Evolutionary conservation across 2,888 invertebrate species (phyloP), one percentile per base, ranked within the genome.

Genomic region (Cheilosia pagana): DNA sequence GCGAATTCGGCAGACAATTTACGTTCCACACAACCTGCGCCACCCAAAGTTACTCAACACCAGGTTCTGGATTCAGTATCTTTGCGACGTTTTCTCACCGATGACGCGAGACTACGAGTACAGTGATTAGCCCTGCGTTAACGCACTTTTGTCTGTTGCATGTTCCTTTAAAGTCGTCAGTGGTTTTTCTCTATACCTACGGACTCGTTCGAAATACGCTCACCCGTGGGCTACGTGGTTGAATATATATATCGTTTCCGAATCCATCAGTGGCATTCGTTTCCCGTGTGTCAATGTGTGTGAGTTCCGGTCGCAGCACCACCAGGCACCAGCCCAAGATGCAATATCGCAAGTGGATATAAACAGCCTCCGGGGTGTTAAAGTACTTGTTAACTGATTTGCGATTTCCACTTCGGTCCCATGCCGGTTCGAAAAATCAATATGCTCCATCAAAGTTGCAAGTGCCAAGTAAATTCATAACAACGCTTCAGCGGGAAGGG

Each of bases 41-140:
- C 70, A 59, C 53, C 63, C 23, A 25, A 59, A 65, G 55, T 75
- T 63, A 71, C 65, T 81, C 81, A 65, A 75, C 81, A 85, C 65
- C 71, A 59, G 71, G 75, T 81, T 85, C 71, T 71, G 10, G 81
- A 71, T 81, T 85, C 71, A 85, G 85, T 85, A 85, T 81, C 79
- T 85, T 76, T 81, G 81, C 85, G 81, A 85, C 85, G 85, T 79
- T 85, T 85, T 85, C 85, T 81, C 85, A 85, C 81, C 75, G 71
- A 81, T 81, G 85, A 85, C 85, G 81, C 81, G 85, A 72, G 25
- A 71, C 60, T n/a, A 71, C 41, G 65, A 41, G 31, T 81, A 16
- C 28, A 65, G 57, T 79, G 43, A 75, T 60, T 79, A 75, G 12
- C 57, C 21, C 55, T 63, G 45, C 50, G 78, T 65, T 79, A 70